Percentiles rank a stretch among this genome's conserved stretches.
These are phyloP conservation scores for Otus scops DNA, from an alignment of 2,797 vertebrate genomes.

Conservation along the genomic window DNA sequence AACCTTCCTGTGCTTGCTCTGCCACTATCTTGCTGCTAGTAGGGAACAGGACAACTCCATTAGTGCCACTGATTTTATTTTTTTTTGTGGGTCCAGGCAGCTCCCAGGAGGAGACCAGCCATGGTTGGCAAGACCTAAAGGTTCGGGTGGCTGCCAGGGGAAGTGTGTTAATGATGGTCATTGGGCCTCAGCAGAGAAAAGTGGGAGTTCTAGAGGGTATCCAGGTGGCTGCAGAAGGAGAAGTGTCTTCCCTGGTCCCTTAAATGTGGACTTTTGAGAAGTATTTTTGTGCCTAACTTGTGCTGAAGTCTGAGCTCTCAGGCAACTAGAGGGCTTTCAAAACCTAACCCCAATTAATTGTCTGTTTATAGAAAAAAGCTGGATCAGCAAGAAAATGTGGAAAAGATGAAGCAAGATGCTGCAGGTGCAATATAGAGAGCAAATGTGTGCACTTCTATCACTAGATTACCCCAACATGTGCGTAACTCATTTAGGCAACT, in stretches of 20 bases:
- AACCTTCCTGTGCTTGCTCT: background rate
- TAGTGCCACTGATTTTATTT: background rate
- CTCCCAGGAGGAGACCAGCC: background rate
- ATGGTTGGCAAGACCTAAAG: background rate
- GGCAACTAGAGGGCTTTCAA: background rate
- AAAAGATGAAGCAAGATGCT: background rate
- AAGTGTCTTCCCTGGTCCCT: background rate
- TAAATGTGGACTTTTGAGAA: background rate
- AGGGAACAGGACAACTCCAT: background rate
- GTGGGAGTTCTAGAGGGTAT: background rate
- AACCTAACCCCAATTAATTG: background rate
- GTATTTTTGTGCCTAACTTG: background rate
- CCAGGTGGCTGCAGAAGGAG: background rate
- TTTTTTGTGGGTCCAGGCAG: background rate
- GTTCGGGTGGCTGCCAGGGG: background rate
- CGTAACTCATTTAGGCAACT: background rate
- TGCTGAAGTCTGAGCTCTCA: accelerated
- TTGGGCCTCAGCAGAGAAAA: background rate
- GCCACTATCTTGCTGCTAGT: background rate
- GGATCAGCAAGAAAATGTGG: background rate
- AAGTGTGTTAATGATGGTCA: too few relatives aligned
- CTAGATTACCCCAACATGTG: background rate
- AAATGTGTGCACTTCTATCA: background rate
- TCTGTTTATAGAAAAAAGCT: background rate
- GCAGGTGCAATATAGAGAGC: background rate